These are phyloP conservation scores for Andrena cerasifolii DNA, from an alignment of 1,140 invertebrate genomes.

Conservation along the genomic window DNA sequence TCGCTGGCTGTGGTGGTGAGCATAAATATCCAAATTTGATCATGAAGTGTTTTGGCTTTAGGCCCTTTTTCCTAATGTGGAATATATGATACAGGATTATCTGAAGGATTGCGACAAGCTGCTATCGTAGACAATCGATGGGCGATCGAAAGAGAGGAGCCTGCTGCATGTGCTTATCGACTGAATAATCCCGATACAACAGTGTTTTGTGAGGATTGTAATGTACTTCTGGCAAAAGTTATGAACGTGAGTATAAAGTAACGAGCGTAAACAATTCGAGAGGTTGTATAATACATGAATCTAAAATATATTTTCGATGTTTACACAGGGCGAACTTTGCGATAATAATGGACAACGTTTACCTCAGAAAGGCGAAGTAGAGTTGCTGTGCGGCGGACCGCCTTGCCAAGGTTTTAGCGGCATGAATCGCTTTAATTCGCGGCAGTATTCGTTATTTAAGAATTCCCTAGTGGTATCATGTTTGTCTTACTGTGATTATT, in stretches of 20 bases:
- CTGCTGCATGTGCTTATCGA: constrained; percentile 90
- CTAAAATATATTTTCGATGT: constrained; percentile 11
- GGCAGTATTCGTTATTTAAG: constrained; percentile 94
- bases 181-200: constrained; percentile 90
- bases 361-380: constrained; percentile 91
- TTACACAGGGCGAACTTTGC: constrained; percentile 81
- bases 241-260: constrained; percentile 66
- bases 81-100: constrained; percentile 77
- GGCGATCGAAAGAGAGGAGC: constrained; percentile 92
- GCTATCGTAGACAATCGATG: constrained; percentile 88
- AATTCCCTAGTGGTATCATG: constrained; percentile 93
- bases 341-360: constrained; percentile 85
- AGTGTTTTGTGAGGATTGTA: constrained; percentile 94
- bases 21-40: constrained; percentile 35
- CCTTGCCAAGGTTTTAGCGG: constrained; percentile 96
- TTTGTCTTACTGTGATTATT: constrained; percentile 93
- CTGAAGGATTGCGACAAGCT: constrained; percentile 88
- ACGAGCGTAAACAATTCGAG: not conserved
- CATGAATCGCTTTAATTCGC: constrained; percentile 94
- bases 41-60: not conserved
- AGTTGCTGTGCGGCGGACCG: constrained; percentile 92
- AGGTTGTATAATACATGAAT: not conserved
- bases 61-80: constrained; percentile 7
- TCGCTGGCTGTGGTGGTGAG: constrained; percentile 93
- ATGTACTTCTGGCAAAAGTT: constrained; percentile 85